A percentile compares a stretch with the other conserved stretches of the same genome.
Evolutionary conservation across 2,797 vertebrate species (phyloP).

Genomic region (Chrosomus eos): DNA sequence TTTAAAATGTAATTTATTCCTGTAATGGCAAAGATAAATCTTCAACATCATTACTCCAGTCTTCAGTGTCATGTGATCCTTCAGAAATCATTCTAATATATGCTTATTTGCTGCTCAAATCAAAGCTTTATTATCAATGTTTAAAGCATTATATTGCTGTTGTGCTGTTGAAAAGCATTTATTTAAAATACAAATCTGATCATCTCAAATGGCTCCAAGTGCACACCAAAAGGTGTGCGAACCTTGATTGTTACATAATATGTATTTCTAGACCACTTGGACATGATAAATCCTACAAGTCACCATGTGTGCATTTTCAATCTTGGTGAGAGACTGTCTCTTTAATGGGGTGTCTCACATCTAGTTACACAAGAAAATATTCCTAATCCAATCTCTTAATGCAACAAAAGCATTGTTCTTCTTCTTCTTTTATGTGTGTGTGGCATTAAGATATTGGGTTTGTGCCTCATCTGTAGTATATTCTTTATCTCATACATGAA

Average conservation of each 20-base stretch:
- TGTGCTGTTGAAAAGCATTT: background rate
- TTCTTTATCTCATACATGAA: background rate
- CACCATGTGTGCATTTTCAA: background rate
- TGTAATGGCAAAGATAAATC: background rate
- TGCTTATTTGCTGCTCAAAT: background rate
- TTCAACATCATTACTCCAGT: background rate
- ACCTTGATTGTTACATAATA: background rate
- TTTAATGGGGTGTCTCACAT: background rate
- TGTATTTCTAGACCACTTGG: constrained; percentile 4
- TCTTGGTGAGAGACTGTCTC: background rate
- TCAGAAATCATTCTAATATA: background rate
- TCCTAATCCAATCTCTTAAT: background rate
- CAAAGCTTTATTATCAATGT: background rate
- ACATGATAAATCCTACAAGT: background rate
- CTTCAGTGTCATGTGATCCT: background rate
- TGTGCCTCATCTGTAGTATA: background rate
- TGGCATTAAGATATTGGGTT: background rate
- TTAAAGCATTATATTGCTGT: background rate
- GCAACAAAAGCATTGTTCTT: background rate
- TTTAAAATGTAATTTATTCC: background rate
- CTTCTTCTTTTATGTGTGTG: background rate
- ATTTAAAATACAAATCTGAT: background rate
- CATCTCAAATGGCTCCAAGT: background rate
- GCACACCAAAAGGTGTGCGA: background rate
- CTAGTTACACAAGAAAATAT: background rate